A percentile compares a stretch with the other conserved stretches of the same genome.
Evolutionary conservation across 1,140 invertebrate genomes (phyloP).

Genomic region (Conus ventricosus): DNA sequence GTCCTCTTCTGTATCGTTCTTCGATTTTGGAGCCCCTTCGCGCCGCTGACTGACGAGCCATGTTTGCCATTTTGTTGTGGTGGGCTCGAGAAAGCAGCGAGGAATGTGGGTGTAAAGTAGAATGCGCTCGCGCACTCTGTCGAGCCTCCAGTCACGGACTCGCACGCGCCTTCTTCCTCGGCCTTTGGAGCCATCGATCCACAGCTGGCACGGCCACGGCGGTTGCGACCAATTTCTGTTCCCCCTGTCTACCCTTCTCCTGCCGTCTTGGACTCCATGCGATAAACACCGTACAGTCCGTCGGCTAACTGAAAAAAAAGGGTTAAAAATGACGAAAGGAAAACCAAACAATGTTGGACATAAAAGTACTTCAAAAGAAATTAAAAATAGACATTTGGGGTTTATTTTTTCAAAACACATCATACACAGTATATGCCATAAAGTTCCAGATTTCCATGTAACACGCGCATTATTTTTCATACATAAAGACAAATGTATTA

Average conservation of each 20-base stretch:
- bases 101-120: slow-evolving; percentile 45
- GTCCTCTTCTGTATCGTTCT: slow-evolving; percentile 66
- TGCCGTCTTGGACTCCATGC: neutral
- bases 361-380: no score
- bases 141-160: neutral
- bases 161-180: neutral
- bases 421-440: neutral
- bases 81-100: slow-evolving; percentile 30
- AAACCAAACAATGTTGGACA: neutral
- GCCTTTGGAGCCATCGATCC: neutral
- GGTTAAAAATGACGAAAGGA: neutral
- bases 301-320: neutral
- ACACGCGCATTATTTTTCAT: neutral
- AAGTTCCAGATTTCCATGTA: neutral
- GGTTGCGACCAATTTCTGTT: neutral
- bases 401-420: no score
- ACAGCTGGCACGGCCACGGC: neutral
- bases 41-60: slow-evolving; percentile 58
- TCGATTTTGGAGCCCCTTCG: slow-evolving; percentile 70
- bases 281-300: neutral
- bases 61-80: slow-evolving; percentile 63
- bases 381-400: no score
- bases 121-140: neutral
- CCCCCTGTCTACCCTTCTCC: neutral
- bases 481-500: neutral